Evolutionary conservation across 2,113 vertebrate genomes (phyloP).

Genomic region (Menidia beryllina): DNA sequence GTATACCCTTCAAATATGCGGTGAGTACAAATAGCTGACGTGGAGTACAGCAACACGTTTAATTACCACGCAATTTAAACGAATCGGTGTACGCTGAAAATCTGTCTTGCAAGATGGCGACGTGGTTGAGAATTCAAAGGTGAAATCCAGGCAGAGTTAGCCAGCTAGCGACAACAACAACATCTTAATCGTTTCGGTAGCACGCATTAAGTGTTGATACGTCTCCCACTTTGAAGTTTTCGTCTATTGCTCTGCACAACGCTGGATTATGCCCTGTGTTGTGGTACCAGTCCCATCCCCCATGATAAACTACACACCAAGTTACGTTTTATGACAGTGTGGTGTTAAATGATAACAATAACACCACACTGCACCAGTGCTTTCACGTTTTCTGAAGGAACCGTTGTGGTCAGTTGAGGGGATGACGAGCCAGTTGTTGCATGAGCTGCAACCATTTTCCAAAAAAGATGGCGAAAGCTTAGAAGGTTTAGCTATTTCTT

Average conservation of each 20-base stretch:
- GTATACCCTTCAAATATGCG: conserved; percentile 71
- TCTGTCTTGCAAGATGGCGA: conserved; percentile 85
- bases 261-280: conserved; percentile 41
- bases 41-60: conserved; percentile 22
- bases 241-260: conserved; percentile 10
- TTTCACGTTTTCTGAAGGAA: not conserved
- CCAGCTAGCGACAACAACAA: conserved; percentile 67
- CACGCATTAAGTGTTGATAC: not conserved
- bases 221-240: not conserved
- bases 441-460: not conserved
- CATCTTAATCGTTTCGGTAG: not conserved
- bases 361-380: conserved; percentile 34
- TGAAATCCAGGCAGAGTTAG: conserved; percentile 77
- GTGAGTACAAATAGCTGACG: conserved; percentile 67
- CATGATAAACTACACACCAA: conserved; percentile 57
- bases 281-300: conserved; percentile 62
- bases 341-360: conserved; percentile 59
- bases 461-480: conserved; percentile 6
- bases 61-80: conserved; percentile 50
- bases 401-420: not conserved
- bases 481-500: not conserved
- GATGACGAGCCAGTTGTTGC: not conserved
- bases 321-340: conserved; percentile 44
- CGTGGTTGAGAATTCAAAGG: conserved; percentile 81
- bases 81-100: conserved; percentile 68